Base-by-base conservation (phyloP, 1,140 invertebrate genomes). In the Plectus sambesii region DNA sequence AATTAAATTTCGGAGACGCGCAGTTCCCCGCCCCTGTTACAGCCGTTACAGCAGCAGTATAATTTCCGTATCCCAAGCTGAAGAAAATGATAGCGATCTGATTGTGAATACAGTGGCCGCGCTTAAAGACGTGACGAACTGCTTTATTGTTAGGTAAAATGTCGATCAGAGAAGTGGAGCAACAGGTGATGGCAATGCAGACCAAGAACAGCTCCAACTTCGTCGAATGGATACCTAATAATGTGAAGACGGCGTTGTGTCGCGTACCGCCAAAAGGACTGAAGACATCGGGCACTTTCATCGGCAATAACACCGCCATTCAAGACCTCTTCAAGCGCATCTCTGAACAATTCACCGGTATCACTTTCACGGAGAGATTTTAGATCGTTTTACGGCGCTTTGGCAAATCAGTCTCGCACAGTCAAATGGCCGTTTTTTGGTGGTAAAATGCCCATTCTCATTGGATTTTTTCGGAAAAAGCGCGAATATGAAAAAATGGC, bases 131-230 rank as follows among this genome's bases (percentile, higher is more conserved):
- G 76, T 76, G 57, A 69, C 57, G 33, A 62, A 55, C n/a, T 78
- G 87, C 64, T 77, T 78, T 52, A 76, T 78, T n/a, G n/a, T n/a
- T n/a, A n/a, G n/a, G n/a, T 23, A 77, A 84, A 41, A 92, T 94
- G 87, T 90, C 87, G 20, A 93, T 92, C 87, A 49, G 60, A 25
- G 62, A 64, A 33, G 65, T 68, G 3, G 67, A 69, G 36, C 64
- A 68, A 25, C 65, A 68, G 48, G 68, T 69, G 64, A 54, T 66
- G 56, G 45, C 52, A n/a, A 59, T 69, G 3, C 67, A 69, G 37
- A 67, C 66, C 35, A 71, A 69, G 52, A 71, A 71, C 55, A 47
- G 44, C 8, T 47, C 47, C 3, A 70, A 62, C 53, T 69, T 71
- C 42, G 67, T 71, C 29, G 65, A 71, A 47, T 69, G 69, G 69